These are phyloP conservation scores for Triplophysa dalaica DNA, from an alignment of 2,113 vertebrate genomes.

Conservation along the genomic window DNA sequence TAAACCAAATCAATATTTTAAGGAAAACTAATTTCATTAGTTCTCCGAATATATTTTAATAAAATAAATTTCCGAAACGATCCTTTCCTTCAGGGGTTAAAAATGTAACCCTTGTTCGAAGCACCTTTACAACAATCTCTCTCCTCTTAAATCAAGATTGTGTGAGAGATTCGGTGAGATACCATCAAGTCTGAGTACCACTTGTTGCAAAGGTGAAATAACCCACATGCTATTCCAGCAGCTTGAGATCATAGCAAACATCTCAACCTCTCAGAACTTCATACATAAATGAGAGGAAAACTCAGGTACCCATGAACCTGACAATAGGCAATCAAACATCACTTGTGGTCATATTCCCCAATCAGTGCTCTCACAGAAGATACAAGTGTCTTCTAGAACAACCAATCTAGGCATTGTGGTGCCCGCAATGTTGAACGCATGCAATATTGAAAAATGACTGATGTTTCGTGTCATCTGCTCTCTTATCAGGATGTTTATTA, in stretches of 20 bases:
- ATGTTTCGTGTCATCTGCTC: conserved; percentile 45
- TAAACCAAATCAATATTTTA: too few relatives aligned
- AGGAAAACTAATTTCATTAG: too few relatives aligned
- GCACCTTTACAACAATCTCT: conserved; percentile 2
- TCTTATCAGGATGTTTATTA: conserved; percentile 73
- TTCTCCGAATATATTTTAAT: not conserved
- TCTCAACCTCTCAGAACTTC: conserved; percentile 43
- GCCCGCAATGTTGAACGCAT: conserved; percentile 27
- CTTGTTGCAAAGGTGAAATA: conserved; percentile 70
- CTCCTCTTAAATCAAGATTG: not conserved
- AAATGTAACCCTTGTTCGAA: not conserved
- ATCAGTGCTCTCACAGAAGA: conserved; percentile 38
- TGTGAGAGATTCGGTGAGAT: conserved; percentile 39
- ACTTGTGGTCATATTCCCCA: conserved; percentile 42
- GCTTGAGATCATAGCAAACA: conserved; percentile 43
- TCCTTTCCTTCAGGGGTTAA: too few relatives aligned
- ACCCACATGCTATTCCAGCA: conserved; percentile 68
- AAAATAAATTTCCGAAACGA: not conserved
- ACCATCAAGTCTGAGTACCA: conserved; percentile 68
- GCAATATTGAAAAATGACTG: conserved; percentile 26
- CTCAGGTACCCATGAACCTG: not conserved
- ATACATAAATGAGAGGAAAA: conserved; percentile 39
- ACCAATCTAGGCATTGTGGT: conserved; percentile 30
- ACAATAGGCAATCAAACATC: conserved; percentile 55
- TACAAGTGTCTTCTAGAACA: conserved; percentile 11